Evolutionary conservation across 2,113 vertebrate genomes (phyloP).

Genomic region (Laticauda laticaudata): DNA sequence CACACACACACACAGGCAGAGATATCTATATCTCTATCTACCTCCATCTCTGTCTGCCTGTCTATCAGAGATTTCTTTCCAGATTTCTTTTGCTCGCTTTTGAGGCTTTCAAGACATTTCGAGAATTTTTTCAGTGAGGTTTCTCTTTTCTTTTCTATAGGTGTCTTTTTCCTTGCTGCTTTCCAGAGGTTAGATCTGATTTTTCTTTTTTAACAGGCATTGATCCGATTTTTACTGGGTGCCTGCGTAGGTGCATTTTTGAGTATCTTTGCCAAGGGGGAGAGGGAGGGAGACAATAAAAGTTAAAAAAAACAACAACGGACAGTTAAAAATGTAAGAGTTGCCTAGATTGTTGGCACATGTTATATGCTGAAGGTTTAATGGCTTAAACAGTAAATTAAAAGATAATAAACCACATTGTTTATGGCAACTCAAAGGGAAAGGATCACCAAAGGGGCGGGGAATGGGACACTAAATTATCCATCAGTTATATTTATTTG

Average conservation of each 20-base stretch:
- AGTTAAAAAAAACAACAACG: neutral
- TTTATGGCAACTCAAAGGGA: constrained; percentile 56
- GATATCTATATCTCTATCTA: no score
- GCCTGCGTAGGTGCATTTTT: neutral
- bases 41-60: no score
- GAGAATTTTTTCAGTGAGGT: no score
- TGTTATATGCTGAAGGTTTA: constrained; percentile 54
- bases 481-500: constrained; percentile 63
- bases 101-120: neutral
- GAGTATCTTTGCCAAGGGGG: neutral
- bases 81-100: no score
- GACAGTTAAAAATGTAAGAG: neutral
- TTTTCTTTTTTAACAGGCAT: neutral
- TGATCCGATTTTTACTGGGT: neutral
- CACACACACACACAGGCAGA: no score
- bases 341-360: constrained; percentile 24
- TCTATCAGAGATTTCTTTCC: no score
- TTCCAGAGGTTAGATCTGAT: neutral
- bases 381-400: constrained; percentile 59
- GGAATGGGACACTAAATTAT: constrained; percentile 61
- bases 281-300: neutral
- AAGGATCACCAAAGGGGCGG: constrained; percentile 58
- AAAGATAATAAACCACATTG: constrained; percentile 52
- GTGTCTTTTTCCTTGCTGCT: neutral
- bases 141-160: no score